Evolutionary conservation across 2,797 vertebrate species (phyloP), one percentile per base, ranked within the genome.

Genomic region (Sylvia borin): DNA sequence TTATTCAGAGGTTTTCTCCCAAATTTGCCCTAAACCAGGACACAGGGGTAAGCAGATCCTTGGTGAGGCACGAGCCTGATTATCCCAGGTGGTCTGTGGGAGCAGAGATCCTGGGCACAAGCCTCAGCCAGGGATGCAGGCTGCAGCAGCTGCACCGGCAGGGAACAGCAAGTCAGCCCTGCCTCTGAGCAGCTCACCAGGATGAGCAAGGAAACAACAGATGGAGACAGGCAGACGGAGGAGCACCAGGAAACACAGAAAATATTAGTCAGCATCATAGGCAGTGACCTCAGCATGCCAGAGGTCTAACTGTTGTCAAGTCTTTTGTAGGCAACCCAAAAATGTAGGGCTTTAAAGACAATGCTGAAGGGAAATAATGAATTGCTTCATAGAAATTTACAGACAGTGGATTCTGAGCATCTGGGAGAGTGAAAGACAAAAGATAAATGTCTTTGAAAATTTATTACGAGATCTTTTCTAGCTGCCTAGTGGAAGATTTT

Each of bases 211-310:
- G 77, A 88, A 95, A 89, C 67, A 71, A 65, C 96, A 94, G 94
- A 96, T 97, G 95, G 95, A 86, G 71, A 54, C 32, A 32, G 61
- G 43, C 95, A 96, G 95, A 97, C 45, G 93, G 95, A 95, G 81
- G 65, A 94, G 42, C 94, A 88, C 95, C 84, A 89, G 92, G 95
- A 96, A 96, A 96, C 94, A 95, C 81, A 82, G 91, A 93, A 95
- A 95, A 91, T 85, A 94, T 97, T 97, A 95, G 94, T 96, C 96
- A 97, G 95, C 96, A 96, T 96, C 86, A 65, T 38, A 94, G 86
- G 84, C 86, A 91, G 61, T 95, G 95, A 92, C 93, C 94, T 96
- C 95, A 92, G 78, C 93, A 55, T 91, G 83, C 53, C 92, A 95
- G 65, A 91, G 88, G 45, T 83, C 83, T 95, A 76, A 94, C 75